Evolutionary conservation across 2,888 invertebrate genomes (phyloP), one percentile per base, ranked within the genome.

Genomic region (Ecdyonurus torrentis): DNA sequence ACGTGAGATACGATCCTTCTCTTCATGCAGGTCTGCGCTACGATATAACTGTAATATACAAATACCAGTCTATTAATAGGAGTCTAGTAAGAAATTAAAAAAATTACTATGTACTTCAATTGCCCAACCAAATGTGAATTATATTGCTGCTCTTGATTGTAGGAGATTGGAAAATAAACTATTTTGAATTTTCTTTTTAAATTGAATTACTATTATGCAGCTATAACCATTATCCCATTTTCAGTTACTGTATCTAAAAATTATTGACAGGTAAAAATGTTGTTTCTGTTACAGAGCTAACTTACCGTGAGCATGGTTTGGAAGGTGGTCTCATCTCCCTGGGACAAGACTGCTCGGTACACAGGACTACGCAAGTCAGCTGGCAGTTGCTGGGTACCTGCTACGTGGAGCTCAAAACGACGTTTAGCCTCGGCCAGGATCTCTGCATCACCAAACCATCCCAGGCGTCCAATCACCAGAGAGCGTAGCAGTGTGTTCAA

Each of bases 281-380:
- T n/a, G n/a, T n/a, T n/a, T n/a, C n/a, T n/a, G n/a, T n/a, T n/a
- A n/a, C n/a, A n/a, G n/a, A n/a, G n/a, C n/a, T n/a, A n/a, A n/a
- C n/a, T 66, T 70, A 79, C 79, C 75, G 83, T 79, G 67, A 94
- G 76, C 83, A 96, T 84, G 52, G 85, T 83, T 62, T 89, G 80
- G 71, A 86, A 92, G 18, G 85, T 84, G 18, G 77, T 75, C 66
- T 82, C 82, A 72, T 88, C 81, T 2, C 84, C 89, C 20, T 85
- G 85, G 60, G 81, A 80, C 63, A 93, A 78, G 59, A 89, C 89
- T 2, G 91, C 90, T 72, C 86, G 85, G 77, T 95, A 96, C 69
- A 93, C 93, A 65, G 89, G 84, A 69, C 84, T 83, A 66, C 93
- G 83, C 68, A 93, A 78, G 79, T 94, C 96, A n/a, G 94, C 94